phyloP scores from a whole-genome alignment of 1,140 invertebrate species.

The Drosophila repletoides region DNA sequence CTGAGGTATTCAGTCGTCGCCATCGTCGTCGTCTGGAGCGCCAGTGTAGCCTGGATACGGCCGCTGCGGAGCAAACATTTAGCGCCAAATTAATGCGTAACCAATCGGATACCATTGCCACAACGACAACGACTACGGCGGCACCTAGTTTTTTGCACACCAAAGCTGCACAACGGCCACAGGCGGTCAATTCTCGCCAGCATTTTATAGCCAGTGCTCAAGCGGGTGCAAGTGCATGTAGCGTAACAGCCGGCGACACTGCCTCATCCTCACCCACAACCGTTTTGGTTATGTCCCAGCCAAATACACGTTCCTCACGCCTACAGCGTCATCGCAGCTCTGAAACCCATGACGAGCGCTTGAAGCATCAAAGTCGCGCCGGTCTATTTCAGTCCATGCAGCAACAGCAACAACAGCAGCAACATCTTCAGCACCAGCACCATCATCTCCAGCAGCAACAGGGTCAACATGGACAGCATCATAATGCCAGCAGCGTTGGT shows the following conservation, averaged over 20 bases:
- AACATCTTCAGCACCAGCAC: constrained; percentile 54
- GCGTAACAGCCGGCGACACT: background rate
- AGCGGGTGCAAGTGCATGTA: background rate
- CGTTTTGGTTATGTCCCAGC: constrained; percentile 41
- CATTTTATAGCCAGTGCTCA: constrained; percentile 48
- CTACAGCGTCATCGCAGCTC: constrained; percentile 77
- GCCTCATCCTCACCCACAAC: constrained; percentile 10
- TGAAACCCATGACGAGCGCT: constrained; percentile 75
- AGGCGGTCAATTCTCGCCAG: constrained; percentile 48
- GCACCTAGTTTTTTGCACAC: constrained; percentile 59
- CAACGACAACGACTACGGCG: constrained; percentile 16
- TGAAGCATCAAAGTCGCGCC: constrained; percentile 68
- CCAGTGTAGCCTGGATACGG: constrained; percentile 69
- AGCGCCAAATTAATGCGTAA: constrained; percentile 65
- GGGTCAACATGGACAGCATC: constrained; percentile 44
- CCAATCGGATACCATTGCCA: constrained; percentile 73
- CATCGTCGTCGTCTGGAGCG: constrained; percentile 68
- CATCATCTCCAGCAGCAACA: constrained; percentile 51
- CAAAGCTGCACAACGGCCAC: constrained; percentile 32
- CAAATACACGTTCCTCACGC: constrained; percentile 47
- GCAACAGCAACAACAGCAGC: constrained; percentile 58
- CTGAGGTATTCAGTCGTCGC: constrained; percentile 73
- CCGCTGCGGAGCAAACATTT: constrained; percentile 38
- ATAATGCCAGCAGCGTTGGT: constrained; percentile 18
- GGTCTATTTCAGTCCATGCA: constrained; percentile 67